A percentile compares a stretch with the other conserved stretches of the same genome.
Conservation (phyloP, 2,113 vertebrate species). For the Mus spicilegus region DNA sequence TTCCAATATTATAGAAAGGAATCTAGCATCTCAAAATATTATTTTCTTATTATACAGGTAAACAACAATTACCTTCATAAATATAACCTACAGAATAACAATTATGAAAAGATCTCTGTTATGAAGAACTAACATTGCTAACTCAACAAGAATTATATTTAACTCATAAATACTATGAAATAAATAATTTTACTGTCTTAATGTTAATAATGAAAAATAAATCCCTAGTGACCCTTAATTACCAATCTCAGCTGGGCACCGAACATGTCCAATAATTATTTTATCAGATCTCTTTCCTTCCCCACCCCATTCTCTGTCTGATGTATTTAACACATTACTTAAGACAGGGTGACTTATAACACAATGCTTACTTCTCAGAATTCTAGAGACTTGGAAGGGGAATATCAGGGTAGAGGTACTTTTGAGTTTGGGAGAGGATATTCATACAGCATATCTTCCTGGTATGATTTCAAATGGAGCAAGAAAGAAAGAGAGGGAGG, state of each 20-base stretch:
- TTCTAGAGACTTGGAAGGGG: not conserved
- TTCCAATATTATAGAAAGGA: slow-evolving; percentile 52
- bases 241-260: not conserved
- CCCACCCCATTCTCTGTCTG: not conserved
- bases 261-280: not conserved
- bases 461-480: not conserved
- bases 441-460: not conserved
- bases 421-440: not conserved
- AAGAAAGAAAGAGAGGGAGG: not conserved
- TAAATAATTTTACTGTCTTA: not conserved
- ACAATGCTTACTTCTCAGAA: not conserved
- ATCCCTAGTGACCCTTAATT: not conserved
- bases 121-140: not conserved
- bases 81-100: not conserved
- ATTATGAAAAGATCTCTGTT: not conserved
- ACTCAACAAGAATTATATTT: not conserved
- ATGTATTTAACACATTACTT: not conserved
- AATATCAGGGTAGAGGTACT: not conserved
- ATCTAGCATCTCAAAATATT: not conserved
- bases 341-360: too few species aligned
- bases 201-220: not conserved
- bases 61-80: not conserved
- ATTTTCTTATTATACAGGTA: not conserved
- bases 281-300: not conserved
- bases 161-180: not conserved